A percentile compares a stretch with the other conserved stretches of the same genome.
phyloP scores from a whole-genome alignment of 2,888 invertebrate species.

The Cataglyphis cursor region DNA sequence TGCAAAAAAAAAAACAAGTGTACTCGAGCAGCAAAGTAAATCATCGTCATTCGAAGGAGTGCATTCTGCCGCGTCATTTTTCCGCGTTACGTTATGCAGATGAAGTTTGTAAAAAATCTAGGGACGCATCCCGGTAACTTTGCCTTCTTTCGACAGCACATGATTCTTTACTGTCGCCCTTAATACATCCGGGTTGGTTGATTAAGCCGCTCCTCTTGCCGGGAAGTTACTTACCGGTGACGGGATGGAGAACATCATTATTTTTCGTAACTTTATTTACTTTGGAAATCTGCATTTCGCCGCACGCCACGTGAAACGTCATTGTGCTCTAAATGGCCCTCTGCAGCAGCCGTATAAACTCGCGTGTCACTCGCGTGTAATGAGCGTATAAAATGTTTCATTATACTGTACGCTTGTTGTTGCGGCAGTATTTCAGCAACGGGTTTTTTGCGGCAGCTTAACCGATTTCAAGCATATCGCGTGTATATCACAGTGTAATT shows the following conservation, averaged over 20 bases:
- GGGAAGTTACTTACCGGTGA: constrained; percentile 61
- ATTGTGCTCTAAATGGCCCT: constrained; percentile 1
- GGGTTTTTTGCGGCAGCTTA: constrained; percentile 1
- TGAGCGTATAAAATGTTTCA: constrained; percentile 14
- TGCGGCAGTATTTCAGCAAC: neutral
- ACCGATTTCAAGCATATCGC: neutral
- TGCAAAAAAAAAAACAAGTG: neutral
- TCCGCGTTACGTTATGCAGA: constrained; percentile 32
- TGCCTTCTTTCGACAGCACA: constrained; percentile 18
- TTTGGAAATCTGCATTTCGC: constrained; percentile 70
- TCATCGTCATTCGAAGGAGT: constrained; percentile 24
- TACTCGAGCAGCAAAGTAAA: constrained; percentile 53
- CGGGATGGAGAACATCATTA: constrained; percentile 46
- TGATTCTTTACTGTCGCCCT: constrained; percentile 28
- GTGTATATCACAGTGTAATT: constrained; percentile 1
- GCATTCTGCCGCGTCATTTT: constrained; percentile 36
- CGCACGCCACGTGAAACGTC: constrained; percentile 22
- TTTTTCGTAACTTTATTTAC: constrained; percentile 70
- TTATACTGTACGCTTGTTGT: neutral
- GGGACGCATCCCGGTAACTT: constrained; percentile 1
- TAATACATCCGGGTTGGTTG: constrained; percentile 57
- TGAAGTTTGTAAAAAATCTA: constrained; percentile 34
- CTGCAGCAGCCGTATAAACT: neutral
- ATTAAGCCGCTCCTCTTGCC: constrained; percentile 62
- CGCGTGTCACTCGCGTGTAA: constrained; percentile 6